Evolutionary conservation across 2,888 invertebrate species (phyloP), one percentile per base, ranked within the genome.

Genomic region (Mesopsocus fuscifrons): DNA sequence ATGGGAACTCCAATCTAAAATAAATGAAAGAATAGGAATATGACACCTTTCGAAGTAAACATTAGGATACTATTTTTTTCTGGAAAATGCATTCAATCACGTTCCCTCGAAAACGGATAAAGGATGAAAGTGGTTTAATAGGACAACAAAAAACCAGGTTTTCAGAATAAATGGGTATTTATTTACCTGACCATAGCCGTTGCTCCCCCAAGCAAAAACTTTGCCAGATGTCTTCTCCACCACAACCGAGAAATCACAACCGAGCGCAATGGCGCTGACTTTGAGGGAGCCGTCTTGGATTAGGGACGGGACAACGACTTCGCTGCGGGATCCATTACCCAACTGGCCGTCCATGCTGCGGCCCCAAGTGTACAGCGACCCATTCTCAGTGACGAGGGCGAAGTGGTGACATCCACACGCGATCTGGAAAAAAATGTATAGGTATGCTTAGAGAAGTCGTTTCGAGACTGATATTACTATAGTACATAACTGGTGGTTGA

Each of bases 301-400:
- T 18, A 38, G n/a, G 20, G 38, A 20, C 18, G 38, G 38, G n/a
- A 38, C 4, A 13, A 45, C 51, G 16, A 55, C 47, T 44, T 52
- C 48, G 6, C 45, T 45, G n/a, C 22, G 22, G 21, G 4, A 72
- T 2, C 80, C 79, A 44, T 74, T 75, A 16, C 87, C 88, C 43
- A 92, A 63, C 58, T 92, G 92, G 26, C 89, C 88, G 56, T 92
- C 89, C 47, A 85, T 71, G 61, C 87, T 89, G 48, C 84, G 72
- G 2, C 92, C 91, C 85, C 89, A 91, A 0, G 77, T 71, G 52
- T 80, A 85, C 2, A 87, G 59, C 5, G 71, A 68, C 3, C 82
- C 82, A 42, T 71, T 68, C 42, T 72, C 71, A 33, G 79, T 77
- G 41, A 85, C 57, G 41, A 85, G 60, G 32, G 77, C 75, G 31